Evolutionary conservation across 92 coral and sea anemone genomes (phyloP).

Genomic region (Parazoanthus darwini): DNA sequence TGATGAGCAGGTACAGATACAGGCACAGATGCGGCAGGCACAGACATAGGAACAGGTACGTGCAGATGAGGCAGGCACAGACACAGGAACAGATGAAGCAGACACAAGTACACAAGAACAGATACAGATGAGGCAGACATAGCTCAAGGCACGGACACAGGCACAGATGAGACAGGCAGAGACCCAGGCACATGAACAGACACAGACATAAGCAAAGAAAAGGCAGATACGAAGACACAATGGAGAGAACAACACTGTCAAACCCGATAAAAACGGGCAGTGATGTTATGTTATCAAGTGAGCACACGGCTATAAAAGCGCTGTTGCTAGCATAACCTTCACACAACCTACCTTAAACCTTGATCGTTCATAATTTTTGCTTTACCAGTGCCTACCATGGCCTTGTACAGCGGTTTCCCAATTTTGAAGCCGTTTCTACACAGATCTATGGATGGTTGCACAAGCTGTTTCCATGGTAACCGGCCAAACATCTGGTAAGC

Average conservation of each 20-base stretch:
- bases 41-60: no score
- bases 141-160: neutral
- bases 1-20: neutral
- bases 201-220: neutral
- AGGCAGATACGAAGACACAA: no score
- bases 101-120: neutral
- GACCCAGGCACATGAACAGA: neutral
- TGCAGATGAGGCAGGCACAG: no score
- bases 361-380: constrained; percentile 21
- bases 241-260: no score
- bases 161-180: neutral
- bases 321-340: neutral
- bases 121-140: neutral
- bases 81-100: neutral
- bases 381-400: constrained; percentile 39
- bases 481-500: constrained; percentile 47
- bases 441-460: constrained; percentile 52
- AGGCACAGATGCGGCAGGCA: no score
- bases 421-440: constrained; percentile 54
- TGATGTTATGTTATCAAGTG: neutral
- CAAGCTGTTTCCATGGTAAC: constrained; percentile 51
- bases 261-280: no score
- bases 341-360: constrained; percentile 40
- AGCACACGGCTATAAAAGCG: neutral
- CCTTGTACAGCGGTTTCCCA: constrained; percentile 33